Percentiles rank a stretch among this genome's conserved stretches.
phyloP scores from a whole-genome alignment of 1,140 invertebrate genomes.

The Drosophila kikkawai region DNA sequence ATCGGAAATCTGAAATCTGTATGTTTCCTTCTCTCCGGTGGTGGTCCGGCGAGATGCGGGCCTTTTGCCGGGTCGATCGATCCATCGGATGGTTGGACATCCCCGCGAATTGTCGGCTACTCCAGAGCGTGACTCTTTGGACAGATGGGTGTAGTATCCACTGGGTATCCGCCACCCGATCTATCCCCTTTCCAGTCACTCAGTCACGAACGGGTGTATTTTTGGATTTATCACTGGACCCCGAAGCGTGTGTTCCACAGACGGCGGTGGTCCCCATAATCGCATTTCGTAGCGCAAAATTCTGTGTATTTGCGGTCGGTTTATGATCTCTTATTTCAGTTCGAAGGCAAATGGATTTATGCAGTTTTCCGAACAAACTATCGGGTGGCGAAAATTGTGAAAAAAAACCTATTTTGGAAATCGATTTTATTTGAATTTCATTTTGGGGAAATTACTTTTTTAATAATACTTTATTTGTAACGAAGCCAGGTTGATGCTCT shows the following conservation, averaged over 20 bases:
- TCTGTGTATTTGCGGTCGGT: not conserved
- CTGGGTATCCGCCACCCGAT: not conserved
- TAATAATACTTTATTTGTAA: not conserved
- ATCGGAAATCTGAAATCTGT: not conserved
- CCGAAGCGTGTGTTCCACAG: conserved; percentile 13
- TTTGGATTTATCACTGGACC: conserved; percentile 54
- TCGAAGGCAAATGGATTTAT: not conserved
- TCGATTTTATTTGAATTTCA: not conserved
- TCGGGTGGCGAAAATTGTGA: not conserved
- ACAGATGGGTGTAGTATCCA: conserved; percentile 55
- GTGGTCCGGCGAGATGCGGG: conserved; percentile 48
- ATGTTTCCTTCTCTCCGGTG: conserved; percentile 27
- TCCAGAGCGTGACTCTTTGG: conserved; percentile 63
- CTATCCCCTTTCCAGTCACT: conserved; percentile 23
- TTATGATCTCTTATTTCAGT: conserved; percentile 26
- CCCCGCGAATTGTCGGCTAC: conserved; percentile 33
- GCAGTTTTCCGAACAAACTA: conserved; percentile 2
- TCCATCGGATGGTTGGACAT: conserved; percentile 22
- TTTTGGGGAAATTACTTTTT: no score
- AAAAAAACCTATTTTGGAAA: not conserved
- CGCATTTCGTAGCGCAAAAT: not conserved
- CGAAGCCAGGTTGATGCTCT: not conserved
- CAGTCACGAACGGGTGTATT: conserved; percentile 67
- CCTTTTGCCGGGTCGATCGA: not conserved
- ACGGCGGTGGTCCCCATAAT: conserved; percentile 16